Conservation (phyloP, 2,113 vertebrate genomes). For the Rousettus leschenaultii region DNA sequence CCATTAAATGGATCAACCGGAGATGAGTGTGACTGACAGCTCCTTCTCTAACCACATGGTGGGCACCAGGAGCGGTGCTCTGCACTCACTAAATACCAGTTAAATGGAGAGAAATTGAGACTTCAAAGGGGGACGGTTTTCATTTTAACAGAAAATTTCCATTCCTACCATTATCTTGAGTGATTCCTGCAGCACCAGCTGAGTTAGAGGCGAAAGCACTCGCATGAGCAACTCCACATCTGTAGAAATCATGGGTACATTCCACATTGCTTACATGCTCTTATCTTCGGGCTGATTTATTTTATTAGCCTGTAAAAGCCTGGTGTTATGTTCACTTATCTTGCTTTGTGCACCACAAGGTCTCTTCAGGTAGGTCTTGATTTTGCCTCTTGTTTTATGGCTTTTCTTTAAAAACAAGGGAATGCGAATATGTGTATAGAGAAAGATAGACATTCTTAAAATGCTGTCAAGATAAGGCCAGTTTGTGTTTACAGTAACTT, state of each 20-base stretch:
- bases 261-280: neutral
- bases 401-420: constrained; percentile 33
- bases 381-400: neutral
- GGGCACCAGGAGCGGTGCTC: neutral
- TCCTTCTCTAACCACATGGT: neutral
- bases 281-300: neutral
- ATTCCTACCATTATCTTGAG: neutral
- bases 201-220: neutral
- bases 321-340: neutral
- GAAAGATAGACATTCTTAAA: constrained; percentile 22
- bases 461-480: neutral
- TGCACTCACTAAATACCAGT: neutral
- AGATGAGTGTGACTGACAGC: neutral
- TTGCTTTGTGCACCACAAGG: neutral
- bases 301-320: neutral
- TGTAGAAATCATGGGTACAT: neutral
- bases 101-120: neutral
- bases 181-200: neutral
- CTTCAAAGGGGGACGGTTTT: neutral
- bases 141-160: constrained; percentile 17
- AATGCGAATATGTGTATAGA: neutral
- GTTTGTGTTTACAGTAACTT: neutral
- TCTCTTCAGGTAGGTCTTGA: neutral
- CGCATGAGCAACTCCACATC: neutral
- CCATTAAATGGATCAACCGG: neutral